phyloP scores from a whole-genome alignment of 2,797 vertebrate genomes.

The Setipinna tenuifilis region DNA sequence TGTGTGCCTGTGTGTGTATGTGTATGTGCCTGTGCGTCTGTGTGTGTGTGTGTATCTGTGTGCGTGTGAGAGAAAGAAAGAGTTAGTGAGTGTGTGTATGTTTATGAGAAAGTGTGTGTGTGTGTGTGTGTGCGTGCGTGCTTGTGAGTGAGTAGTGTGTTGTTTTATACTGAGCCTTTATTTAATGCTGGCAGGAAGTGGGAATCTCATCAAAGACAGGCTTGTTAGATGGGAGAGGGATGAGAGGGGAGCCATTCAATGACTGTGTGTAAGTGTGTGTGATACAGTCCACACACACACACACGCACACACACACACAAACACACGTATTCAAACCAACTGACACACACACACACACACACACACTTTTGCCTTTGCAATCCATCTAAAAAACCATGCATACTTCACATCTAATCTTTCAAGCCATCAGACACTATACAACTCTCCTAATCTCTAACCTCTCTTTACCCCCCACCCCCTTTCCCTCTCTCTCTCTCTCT shows the following conservation, averaged over 20 bases:
- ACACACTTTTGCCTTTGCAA: background rate
- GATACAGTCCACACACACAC: constrained; percentile 26
- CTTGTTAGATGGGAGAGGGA: constrained; percentile 47
- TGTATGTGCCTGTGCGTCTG: background rate
- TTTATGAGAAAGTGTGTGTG: background rate
- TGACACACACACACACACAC: constrained; percentile 22
- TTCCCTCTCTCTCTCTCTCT: background rate
- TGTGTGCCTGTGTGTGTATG: constrained; percentile 15
- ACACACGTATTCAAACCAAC: constrained; percentile 29
- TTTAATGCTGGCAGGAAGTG: constrained; percentile 45
- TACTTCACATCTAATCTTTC: background rate
- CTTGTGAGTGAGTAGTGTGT: background rate
- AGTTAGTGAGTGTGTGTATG: background rate
- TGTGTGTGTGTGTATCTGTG: background rate
- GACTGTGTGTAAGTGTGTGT: constrained; percentile 27
- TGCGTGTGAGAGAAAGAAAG: no score
- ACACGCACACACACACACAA: constrained; percentile 20
- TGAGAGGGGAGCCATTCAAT: constrained; percentile 45
- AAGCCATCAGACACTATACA: background rate
- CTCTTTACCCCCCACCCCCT: no score
- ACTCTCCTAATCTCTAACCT: constrained; percentile 7
- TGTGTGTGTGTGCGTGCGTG: background rate
- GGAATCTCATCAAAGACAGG: constrained; percentile 51
- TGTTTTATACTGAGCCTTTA: constrained; percentile 39
- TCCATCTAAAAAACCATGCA: constrained; percentile 5